phyloP scores from a whole-genome alignment of 2,113 vertebrate species.

The Cricetomys ansorgei region DNA sequence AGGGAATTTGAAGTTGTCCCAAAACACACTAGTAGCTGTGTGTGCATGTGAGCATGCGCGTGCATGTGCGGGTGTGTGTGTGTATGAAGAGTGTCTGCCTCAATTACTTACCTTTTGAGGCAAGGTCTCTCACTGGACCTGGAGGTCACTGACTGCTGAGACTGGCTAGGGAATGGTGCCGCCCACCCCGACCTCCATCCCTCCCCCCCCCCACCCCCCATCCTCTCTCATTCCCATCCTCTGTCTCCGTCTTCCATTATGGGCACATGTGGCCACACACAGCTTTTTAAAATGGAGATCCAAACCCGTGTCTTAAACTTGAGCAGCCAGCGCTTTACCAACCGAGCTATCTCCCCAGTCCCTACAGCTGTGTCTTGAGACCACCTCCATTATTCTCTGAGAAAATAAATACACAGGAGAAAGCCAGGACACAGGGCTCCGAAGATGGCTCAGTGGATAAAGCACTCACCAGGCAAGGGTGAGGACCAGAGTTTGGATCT shows the following conservation, averaged over 20 bases:
- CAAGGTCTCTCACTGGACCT: neutral
- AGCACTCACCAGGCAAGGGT: too few relatives aligned
- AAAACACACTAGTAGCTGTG: neutral
- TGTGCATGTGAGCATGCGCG: neutral
- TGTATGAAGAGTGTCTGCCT: neutral
- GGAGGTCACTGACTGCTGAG: neutral
- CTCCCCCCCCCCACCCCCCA: neutral
- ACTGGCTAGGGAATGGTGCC: too few relatives aligned
- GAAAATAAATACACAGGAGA: too few relatives aligned
- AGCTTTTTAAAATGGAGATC: neutral
- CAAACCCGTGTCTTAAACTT: neutral
- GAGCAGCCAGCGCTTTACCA: neutral
- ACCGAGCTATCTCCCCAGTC: neutral
- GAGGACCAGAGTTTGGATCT: neutral
- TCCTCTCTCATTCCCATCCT: too few relatives aligned
- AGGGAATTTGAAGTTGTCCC: neutral
- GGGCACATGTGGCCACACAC: neutral
- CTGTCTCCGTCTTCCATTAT: neutral
- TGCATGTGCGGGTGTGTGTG: neutral
- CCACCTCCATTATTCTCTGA: neutral
- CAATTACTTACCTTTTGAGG: neutral
- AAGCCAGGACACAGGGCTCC: neutral
- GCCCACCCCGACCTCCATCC: neutral
- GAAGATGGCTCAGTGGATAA: neutral
- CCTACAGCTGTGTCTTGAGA: neutral